Base-by-base conservation (phyloP, 2,113 vertebrate species). In the Colistium nudipinnis region DNA sequence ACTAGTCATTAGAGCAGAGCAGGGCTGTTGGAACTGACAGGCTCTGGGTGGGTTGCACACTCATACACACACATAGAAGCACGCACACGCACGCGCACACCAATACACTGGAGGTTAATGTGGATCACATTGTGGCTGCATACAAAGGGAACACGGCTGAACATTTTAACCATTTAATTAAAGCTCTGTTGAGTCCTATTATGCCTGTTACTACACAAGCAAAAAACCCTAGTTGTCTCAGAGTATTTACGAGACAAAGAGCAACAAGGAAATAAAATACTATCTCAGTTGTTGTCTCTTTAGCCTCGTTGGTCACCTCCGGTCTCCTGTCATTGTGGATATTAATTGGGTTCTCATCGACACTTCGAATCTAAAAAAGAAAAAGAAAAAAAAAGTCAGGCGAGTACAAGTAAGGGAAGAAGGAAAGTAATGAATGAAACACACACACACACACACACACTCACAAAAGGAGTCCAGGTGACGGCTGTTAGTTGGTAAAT, bases 401-500 rank as follows among this genome's bases (percentile, higher is more conserved):
- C 33, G 6, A 9, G 47, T 59, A 39, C 31, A 12, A 70, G 57
- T 8, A 41, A 45, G 25, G 16, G 17, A n/a, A 51, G 41, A 47
- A 25, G 25, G 24, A 49, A 67, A 69, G 41, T 78, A 80, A 87
- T 87, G 66, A 84, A 84, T 48, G 70, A 43, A 63, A 74, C 41
- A 48, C 52, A 47, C 69, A 54, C 62, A 41, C 36, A 61, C 36
- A 33, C 28, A 20, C 51, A 24, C 39, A 51, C 47, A 55, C 44
- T 41, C 60, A 62, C 38, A 9, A 24, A 78, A n/a, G 53, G 74
- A 80, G 70, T 80, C 59, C 78, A 81, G 83, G 83, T 83, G 80
- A 82, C 86, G 85, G 86, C 81, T 79, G 76, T 81, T 81, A 86
- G 86, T 87, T 88, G 76, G 81, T 70, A 78, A 87, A 90, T 88